These are phyloP conservation scores for Sialia sialis DNA, from an alignment of 2,113 vertebrate species.

Conservation along the genomic window DNA sequence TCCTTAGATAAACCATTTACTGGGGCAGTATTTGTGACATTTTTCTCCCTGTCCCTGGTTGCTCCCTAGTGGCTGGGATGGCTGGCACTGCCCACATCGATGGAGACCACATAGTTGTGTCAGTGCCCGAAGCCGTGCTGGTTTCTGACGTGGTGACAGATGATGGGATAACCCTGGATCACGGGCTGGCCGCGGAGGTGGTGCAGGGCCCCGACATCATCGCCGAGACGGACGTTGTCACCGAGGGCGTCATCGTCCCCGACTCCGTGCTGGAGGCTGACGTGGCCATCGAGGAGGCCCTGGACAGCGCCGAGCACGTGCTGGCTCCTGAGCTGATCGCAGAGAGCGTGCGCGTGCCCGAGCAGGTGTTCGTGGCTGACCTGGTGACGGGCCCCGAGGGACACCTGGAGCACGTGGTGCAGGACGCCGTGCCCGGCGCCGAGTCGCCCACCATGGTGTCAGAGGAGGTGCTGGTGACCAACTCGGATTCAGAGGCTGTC, in stretches of 20 bases:
- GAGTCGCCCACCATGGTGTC: conserved; percentile 84
- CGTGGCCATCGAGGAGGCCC: conserved; percentile 90
- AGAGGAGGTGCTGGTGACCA: conserved; percentile 90
- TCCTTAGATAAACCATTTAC: background rate
- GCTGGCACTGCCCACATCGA: conserved; percentile 95
- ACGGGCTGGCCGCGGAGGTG: conserved; percentile 89
- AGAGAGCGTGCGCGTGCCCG: conserved; percentile 78
- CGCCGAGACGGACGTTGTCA: conserved; percentile 80
- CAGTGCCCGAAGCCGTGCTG: conserved; percentile 94
- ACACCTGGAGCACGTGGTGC: conserved; percentile 86
- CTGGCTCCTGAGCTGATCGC: conserved; percentile 85
- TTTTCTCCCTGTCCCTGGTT: conserved; percentile 42
- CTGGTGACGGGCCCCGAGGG: conserved; percentile 87
- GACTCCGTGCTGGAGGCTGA: conserved; percentile 87
- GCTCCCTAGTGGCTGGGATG: conserved; percentile 89
- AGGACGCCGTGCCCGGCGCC: conserved; percentile 75
- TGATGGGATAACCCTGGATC: conserved; percentile 91
- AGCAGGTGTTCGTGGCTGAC: conserved; percentile 96
- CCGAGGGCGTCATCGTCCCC: conserved; percentile 89
- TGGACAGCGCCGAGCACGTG: conserved; percentile 85
- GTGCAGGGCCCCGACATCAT: conserved; percentile 88
- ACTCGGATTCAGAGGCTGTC: conserved; percentile 85
- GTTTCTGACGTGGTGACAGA: conserved; percentile 96
- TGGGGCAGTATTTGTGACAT: conserved; percentile 16
- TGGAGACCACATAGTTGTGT: conserved; percentile 97